phyloP scores from a whole-genome alignment of 2,797 vertebrate species.

The Synanceia verrucosa region DNA sequence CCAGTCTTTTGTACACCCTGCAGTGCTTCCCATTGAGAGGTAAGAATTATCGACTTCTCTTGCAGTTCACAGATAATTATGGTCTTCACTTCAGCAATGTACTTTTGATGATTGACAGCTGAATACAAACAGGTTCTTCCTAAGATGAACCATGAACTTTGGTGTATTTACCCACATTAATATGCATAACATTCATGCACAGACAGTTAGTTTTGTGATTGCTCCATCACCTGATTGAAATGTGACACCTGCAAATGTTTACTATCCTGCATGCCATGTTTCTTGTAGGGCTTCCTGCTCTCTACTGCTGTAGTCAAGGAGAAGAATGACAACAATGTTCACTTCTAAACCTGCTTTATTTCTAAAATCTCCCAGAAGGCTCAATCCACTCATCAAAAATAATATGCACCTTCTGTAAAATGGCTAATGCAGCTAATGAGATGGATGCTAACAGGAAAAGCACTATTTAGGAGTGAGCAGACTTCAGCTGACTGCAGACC shows the following conservation, averaged over 20 bases:
- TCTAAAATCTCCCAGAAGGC: too few species aligned
- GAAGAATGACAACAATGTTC: too few species aligned
- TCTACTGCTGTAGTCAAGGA: too few species aligned
- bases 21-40: conserved; percentile 11
- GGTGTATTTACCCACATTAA: neutral
- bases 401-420: too few species aligned
- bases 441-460: too few species aligned
- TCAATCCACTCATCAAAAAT: too few species aligned
- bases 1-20: neutral
- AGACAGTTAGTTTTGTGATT: neutral
- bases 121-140: neutral
- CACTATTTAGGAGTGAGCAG: too few species aligned
- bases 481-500: too few species aligned
- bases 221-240: neutral
- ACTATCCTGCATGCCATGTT: neutral
- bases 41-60: neutral
- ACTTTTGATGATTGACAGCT: conserved; percentile 3
- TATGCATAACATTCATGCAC: neutral
- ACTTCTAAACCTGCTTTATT: too few species aligned
- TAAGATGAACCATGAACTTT: neutral
- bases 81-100: neutral
- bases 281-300: too few species aligned
- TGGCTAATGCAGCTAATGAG: too few species aligned
- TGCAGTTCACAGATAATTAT: conserved; percentile 8
- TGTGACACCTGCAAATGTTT: neutral